These are phyloP conservation scores for Abramis brama DNA, from an alignment of 2,113 vertebrate genomes.

Conservation along the genomic window DNA sequence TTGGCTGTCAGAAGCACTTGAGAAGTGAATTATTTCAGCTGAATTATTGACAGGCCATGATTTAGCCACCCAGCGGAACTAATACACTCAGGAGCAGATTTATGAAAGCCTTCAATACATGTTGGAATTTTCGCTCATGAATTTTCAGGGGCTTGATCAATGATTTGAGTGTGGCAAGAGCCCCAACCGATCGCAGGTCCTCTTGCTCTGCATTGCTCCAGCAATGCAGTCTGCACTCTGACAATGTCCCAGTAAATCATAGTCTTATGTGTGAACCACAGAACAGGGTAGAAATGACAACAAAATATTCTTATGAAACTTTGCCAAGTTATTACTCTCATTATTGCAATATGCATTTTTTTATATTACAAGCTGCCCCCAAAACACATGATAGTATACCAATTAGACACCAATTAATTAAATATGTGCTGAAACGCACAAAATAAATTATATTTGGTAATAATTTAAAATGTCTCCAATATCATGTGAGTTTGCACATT, in stretches of 20 bases:
- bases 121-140: slow-evolving; percentile 11
- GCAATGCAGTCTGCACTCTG: neutral
- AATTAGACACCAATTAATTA: neutral
- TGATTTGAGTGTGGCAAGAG: slow-evolving; percentile 12
- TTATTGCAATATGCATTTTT: neutral
- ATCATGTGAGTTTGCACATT: too few species aligned
- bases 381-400: neutral
- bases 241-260: slow-evolving; percentile 1
- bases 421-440: neutral
- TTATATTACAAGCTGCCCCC: neutral
- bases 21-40: slow-evolving; percentile 44
- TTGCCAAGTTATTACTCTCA: neutral
- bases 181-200: neutral
- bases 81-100: slow-evolving; percentile 39
- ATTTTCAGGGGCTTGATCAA: slow-evolving; percentile 34
- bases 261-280: neutral
- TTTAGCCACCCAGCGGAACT: slow-evolving; percentile 29
- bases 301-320: neutral
- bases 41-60: slow-evolving; percentile 43
- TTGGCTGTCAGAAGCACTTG: slow-evolving; percentile 33
- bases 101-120: slow-evolving; percentile 35
- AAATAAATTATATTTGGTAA: too few species aligned
- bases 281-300: neutral
- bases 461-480: too few species aligned
- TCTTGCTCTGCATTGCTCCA: slow-evolving; percentile 27